Conservation (phyloP, 2,888 invertebrate species). For the Chloromyia formosa region DNA sequence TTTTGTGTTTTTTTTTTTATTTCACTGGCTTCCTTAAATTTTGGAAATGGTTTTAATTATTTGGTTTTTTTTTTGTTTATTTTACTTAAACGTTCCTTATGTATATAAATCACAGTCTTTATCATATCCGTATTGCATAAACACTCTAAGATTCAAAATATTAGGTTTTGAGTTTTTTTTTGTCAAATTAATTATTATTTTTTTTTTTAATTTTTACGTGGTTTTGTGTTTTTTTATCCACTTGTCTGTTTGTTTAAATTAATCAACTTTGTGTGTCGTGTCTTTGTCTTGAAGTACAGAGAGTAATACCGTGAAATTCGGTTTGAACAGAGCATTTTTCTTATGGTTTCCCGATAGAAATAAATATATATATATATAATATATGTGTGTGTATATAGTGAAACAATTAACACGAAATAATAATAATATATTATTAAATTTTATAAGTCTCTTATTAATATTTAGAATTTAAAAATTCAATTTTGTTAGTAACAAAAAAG, state of each 20-base stretch:
- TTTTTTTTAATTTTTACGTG: constrained; percentile 15
- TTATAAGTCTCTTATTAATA: no score
- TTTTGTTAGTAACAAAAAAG: no score
- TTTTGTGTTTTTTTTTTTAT: constrained; percentile 17
- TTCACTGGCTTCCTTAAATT: no score
- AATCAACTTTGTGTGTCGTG: constrained; percentile 20
- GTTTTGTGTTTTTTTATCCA: not conserved
- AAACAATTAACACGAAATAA: constrained; percentile 12
- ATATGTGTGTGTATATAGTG: constrained; percentile 5
- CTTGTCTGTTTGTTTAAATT: constrained; percentile 30
- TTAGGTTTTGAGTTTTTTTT: constrained; percentile 28
- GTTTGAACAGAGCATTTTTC: constrained; percentile 14
- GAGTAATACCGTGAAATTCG: constrained; percentile 20
- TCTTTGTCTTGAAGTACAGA: no score
- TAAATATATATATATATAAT: constrained; percentile 9
- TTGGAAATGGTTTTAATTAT: not conserved
- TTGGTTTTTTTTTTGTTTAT: constrained; percentile 7
- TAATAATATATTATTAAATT: not conserved
- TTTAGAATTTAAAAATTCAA: no score
- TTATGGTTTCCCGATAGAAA: not conserved
- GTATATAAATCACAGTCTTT: constrained; percentile 50
- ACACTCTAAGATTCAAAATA: constrained; percentile 47
- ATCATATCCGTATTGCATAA: constrained; percentile 49
- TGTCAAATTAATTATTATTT: constrained; percentile 37
- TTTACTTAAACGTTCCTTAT: constrained; percentile 45